phyloP scores from a whole-genome alignment of 2,797 vertebrate species.

The Eidolon dupreanum region DNA sequence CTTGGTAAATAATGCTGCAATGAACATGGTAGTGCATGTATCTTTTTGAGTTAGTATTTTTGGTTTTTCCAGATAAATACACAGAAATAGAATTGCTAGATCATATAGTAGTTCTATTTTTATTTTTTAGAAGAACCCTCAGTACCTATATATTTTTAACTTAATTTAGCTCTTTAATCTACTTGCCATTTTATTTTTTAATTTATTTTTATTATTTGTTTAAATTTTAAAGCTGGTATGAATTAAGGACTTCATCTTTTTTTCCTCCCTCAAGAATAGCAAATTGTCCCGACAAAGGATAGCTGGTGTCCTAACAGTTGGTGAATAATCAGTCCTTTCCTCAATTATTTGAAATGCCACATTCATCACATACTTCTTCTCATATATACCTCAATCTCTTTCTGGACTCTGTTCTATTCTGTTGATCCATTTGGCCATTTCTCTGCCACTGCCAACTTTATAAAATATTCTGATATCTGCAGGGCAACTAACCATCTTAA shows the following conservation, averaged over 20 bases:
- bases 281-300: not conserved
- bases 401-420: not conserved
- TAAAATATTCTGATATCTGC: not conserved
- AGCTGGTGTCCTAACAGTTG: not conserved
- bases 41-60: not conserved
- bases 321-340: not conserved
- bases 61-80: not conserved
- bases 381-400: not conserved
- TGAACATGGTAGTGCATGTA: not conserved
- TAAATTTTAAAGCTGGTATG: not conserved
- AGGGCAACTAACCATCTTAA: not conserved
- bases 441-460: not conserved
- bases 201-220: too few species aligned
- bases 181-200: not conserved
- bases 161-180: conserved; percentile 6
- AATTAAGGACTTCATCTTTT: not conserved
- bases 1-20: too few species aligned
- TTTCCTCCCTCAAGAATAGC: not conserved
- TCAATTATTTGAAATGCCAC: conserved; percentile 8
- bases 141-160: not conserved
- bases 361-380: not conserved
- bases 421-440: not conserved
- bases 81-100: not conserved
- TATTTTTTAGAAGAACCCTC: not conserved
- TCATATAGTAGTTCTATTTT: not conserved